Percentiles rank a stretch among this genome's conserved stretches.
Evolutionary conservation across 1,140 invertebrate genomes (phyloP).

Genomic region (Pygmarrhopalites habei): DNA sequence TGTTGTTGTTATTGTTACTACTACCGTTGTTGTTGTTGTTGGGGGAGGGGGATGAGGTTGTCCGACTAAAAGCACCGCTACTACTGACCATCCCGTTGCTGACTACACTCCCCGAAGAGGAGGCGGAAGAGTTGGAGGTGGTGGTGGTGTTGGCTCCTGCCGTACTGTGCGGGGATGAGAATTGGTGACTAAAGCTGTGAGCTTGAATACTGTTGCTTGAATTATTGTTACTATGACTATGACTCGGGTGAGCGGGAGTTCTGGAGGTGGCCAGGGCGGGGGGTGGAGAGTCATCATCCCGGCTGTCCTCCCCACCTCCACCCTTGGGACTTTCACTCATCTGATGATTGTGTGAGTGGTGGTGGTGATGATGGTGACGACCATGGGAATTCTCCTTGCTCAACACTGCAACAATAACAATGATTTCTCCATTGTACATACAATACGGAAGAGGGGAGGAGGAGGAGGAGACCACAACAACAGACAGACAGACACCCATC

Average conservation of each 20-base stretch:
- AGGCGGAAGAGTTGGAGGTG: slow-evolving; percentile 5
- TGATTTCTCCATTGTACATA: too few species aligned
- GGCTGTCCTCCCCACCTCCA: neutral
- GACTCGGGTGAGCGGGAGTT: neutral
- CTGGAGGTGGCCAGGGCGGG: neutral
- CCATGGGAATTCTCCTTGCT: slow-evolving; percentile 30
- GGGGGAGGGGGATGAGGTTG: slow-evolving; percentile 7
- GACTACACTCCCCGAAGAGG: neutral
- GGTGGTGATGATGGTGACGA: slow-evolving; percentile 20
- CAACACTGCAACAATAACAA: slow-evolving; percentile 22
- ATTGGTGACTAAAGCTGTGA: slow-evolving; percentile 23
- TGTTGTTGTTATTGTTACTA: slow-evolving; percentile 8
- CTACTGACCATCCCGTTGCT: neutral
- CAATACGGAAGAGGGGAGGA: too few species aligned
- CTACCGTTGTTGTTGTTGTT: too few species aligned
- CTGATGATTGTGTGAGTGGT: slow-evolving; percentile 26
- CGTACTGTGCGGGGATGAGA: slow-evolving; percentile 31
- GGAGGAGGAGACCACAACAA: too few species aligned
- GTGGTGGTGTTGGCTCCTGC: slow-evolving; percentile 12
- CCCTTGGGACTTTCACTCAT: slow-evolving; percentile 37
- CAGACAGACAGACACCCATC: too few species aligned
- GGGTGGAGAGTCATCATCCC: neutral
- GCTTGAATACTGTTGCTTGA: slow-evolving; percentile 1
- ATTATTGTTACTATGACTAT: slow-evolving; percentile 6
- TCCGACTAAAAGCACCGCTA: neutral